These are phyloP conservation scores for Seriola rivoliana DNA, from an alignment of 2,113 vertebrate species.

Conservation along the genomic window DNA sequence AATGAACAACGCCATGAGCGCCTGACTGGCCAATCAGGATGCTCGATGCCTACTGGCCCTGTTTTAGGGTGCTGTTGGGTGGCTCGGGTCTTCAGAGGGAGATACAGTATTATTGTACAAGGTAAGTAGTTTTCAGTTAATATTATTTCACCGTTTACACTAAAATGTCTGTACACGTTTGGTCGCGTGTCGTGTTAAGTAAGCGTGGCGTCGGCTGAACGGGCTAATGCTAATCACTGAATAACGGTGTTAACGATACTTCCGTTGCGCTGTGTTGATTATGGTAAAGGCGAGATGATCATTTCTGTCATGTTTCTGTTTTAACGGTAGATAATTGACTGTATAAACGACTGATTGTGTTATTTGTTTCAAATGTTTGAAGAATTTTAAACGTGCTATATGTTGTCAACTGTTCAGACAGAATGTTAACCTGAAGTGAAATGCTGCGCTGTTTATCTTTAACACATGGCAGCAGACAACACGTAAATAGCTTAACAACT, in stretches of 20 bases:
- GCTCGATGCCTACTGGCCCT: background rate
- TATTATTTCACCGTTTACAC: background rate
- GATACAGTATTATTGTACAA: conserved; percentile 30
- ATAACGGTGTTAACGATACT: conserved; percentile 45
- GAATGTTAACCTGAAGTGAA: conserved; percentile 6
- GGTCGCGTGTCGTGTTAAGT: background rate
- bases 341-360: background rate
- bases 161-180: background rate
- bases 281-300: background rate
- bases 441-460: background rate
- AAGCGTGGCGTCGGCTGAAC: background rate
- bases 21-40: conserved; percentile 69
- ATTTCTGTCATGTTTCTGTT: conserved; percentile 8
- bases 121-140: conserved; percentile 63
- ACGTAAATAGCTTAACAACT: background rate
- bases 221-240: conserved; percentile 25
- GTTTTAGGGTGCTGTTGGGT: conserved; percentile 45
- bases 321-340: background rate
- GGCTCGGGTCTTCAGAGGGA: conserved; percentile 11
- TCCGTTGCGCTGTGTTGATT: conserved; percentile 32
- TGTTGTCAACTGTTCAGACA: background rate
- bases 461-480: conserved; percentile 25
- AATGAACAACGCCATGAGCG: conserved; percentile 54
- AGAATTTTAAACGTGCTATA: background rate
- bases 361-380: background rate